Conservation (phyloP, 2,113 vertebrate genomes). For the Procavia capensis region DNA sequence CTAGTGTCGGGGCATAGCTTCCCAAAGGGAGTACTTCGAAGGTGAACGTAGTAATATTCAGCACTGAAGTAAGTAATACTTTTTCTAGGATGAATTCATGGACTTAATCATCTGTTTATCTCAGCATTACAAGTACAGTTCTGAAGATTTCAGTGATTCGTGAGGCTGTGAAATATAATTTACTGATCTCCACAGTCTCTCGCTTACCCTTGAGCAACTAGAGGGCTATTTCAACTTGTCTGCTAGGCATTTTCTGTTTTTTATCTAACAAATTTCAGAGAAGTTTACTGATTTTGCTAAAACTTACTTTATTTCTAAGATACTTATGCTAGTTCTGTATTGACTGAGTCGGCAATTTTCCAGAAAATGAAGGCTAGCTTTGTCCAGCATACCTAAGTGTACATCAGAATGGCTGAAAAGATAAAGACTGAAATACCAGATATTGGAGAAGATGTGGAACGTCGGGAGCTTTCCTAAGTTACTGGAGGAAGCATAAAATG, state of each 20-base stretch:
- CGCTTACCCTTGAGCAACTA: background rate
- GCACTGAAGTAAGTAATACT: too few species aligned
- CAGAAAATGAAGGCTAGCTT: constrained; percentile 17
- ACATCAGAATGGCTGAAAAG: background rate
- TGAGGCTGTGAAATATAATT: background rate
- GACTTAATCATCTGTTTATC: background rate
- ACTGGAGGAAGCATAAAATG: background rate
- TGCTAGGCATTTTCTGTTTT: background rate
- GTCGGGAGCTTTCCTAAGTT: background rate
- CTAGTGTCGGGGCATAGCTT: too few species aligned
- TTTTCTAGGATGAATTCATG: too few species aligned
- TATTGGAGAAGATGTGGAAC: background rate
- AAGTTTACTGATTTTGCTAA: background rate
- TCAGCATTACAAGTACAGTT: background rate
- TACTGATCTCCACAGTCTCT: background rate
- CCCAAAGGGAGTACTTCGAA: too few species aligned
- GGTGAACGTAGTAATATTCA: too few species aligned
- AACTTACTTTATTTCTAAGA: constrained; percentile 34
- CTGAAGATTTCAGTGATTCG: constrained; percentile 10
- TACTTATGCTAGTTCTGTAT: background rate
- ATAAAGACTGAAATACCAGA: background rate
- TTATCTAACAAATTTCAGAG: constrained; percentile 29
- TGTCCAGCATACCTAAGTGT: background rate
- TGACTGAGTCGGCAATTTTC: background rate
- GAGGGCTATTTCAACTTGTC: background rate